Evolutionary conservation across 2,797 vertebrate species (phyloP), one percentile per base, ranked within the genome.

Genomic region (Phataginus tricuspis): DNA sequence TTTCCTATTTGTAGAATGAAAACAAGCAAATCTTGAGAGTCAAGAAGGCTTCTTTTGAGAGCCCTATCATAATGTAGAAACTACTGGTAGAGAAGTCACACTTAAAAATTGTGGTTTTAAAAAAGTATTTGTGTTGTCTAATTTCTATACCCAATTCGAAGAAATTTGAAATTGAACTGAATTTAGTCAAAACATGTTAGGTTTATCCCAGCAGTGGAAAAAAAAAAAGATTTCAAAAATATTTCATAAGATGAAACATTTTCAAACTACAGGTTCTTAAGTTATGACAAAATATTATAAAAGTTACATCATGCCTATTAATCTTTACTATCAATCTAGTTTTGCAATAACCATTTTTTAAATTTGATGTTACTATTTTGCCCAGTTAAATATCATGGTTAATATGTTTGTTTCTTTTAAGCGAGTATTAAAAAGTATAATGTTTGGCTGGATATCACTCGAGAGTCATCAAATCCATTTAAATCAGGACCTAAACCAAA

Each of bases 181-280:
- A 91, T 83, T 57, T 68, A n/a, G 27, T 85, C n/a, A 96, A 94
- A 96, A 95, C 4, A 64, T 71, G n/a, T 69, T 78, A 89, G 19
- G 6, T 78, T 87, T 94, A 68, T 83, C 80, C 42, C 63, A 49
- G 34, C 19, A 90, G 27, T 64, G 16, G 25, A 8, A 39, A 39
- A n/a, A 10, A 19, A 16, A 53, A 63, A 34, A 45, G 18, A 68
- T n/a, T 74, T 90, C 69, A 25, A 42, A 39, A 95, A 74, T 19
- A 29, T 21, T 66, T 51, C 31, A 42, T 83, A 68, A 92, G 92
- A 89, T 59, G 19, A 57, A 94, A 90, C 64, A 66, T 34, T 9
- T 64, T 78, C 31, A 74, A 89, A 90, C 10, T 45, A 45, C 57
- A 59, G 57, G 57, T 59, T 59, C 57, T 59, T 59, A 27, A 59